Evolutionary conservation across 1,140 invertebrate genomes (phyloP), one percentile per base, ranked within the genome.

Genomic region (Apis dorsata): DNA sequence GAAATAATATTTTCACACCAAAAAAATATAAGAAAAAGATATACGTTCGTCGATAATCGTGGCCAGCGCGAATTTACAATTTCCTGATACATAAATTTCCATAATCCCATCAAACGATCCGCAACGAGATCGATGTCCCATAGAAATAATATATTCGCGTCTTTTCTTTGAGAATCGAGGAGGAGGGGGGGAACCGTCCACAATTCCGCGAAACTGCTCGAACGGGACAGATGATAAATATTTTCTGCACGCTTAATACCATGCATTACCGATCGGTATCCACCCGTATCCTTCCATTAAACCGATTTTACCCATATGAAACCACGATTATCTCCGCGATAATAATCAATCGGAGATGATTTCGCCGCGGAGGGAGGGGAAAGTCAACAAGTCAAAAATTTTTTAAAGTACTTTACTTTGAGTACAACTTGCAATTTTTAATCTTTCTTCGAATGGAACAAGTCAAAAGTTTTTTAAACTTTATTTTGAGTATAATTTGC

Each of bases 301-400:
- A 79, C 57, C 34, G 65, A 78, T 59, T 69, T 53, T 28, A 69
- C 8, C 81, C 74, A 78, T 77, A 78, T 13, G 60, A n/a, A 57
- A 55, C 24, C 65, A 68, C 65, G 69, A 84, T 84, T 84, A 84
- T 79, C 76, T 49, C 60, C 59, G 59, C 55, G 62, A 84, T 84
- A 79, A 84, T 79, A 78, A 84, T 73, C 76, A 79, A 73, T 79
- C 55, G 65, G 12, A 62, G 11, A 69, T 70, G 55, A 34, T n/a
- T 78, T n/a, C 63, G n/a, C 34, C 53, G 28, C 55, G 34, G 34
- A 34, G 34, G 34, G 34, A 34, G 2, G 34, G 34, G 34, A 34
- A 34, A 34, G 34, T 34, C 34, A 34, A 34, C 34, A 7, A 44
- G 19, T 44, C 5, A 4, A 44, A 44, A 44, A 49, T 62, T 63